Percentiles rank a stretch among this genome's conserved stretches.
Evolutionary conservation across 2,888 invertebrate species (phyloP).

Genomic region (Latrodectus elegans): DNA sequence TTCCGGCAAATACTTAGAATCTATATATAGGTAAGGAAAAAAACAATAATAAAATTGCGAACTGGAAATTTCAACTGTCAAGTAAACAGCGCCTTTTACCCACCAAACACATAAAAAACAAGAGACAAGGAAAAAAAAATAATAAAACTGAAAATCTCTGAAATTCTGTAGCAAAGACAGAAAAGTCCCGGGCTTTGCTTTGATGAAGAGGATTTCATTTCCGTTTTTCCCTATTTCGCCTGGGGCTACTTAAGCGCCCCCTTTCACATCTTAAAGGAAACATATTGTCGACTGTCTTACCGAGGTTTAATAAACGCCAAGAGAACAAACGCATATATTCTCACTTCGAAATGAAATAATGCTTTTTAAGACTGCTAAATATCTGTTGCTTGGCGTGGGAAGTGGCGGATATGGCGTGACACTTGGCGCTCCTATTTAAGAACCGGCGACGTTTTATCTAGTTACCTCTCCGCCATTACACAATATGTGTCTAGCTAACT

Average conservation of each 20-base stretch:
- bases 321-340: constrained; percentile 1
- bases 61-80: too few species aligned
- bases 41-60: too few species aligned
- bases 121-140: neutral
- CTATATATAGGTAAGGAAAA: too few species aligned
- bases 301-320: constrained; percentile 1
- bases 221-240: constrained; percentile 37
- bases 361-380: constrained; percentile 5
- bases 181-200: constrained; percentile 1
- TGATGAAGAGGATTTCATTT: constrained; percentile 66
- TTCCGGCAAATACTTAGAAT: too few species aligned
- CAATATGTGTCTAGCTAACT: too few species aligned
- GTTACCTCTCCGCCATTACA: too few species aligned
- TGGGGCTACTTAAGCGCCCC: constrained; percentile 7
- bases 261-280: neutral
- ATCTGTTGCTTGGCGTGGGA: neutral
- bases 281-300: constrained; percentile 1
- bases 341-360: constrained; percentile 1
- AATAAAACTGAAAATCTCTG: neutral
- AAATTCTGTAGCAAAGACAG: neutral
- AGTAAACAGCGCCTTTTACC: too few species aligned
- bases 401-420: neutral
- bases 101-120: neutral
- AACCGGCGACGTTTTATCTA: neutral
- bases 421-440: neutral